Conservation (phyloP, 1,140 invertebrate genomes). For the Pogonus chalceus region DNA sequence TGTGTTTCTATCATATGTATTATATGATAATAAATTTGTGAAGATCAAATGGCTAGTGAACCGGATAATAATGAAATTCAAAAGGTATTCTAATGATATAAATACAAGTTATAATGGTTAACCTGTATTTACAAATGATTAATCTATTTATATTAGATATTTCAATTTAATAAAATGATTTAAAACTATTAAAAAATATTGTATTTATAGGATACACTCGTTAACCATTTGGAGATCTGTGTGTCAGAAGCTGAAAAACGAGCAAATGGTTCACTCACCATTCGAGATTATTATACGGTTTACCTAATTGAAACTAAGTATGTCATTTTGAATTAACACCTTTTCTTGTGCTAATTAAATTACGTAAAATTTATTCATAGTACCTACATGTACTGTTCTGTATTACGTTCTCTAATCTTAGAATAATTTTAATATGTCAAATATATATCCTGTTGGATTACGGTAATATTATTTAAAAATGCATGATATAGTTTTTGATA, state of each 20-base stretch:
- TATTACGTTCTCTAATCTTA: slow-evolving; percentile 5
- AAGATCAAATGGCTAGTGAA: neutral
- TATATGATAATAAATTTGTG: neutral
- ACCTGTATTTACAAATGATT: too few species aligned
- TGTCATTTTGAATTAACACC: slow-evolving; percentile 29
- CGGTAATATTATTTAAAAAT: slow-evolving; percentile 5
- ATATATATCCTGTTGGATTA: slow-evolving; percentile 8
- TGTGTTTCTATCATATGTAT: too few species aligned
- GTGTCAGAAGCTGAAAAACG: slow-evolving; percentile 78
- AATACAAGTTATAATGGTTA: too few species aligned
- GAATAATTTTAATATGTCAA: neutral
- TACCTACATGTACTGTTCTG: neutral
- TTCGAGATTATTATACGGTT: slow-evolving; percentile 73
- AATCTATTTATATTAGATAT: too few species aligned
- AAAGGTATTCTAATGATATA: too few species aligned
- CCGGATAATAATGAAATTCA: neutral
- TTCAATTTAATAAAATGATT: slow-evolving; percentile 20
- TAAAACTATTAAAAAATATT: too few species aligned
- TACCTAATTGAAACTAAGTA: slow-evolving; percentile 77
- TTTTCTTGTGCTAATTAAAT: slow-evolving; percentile 10
- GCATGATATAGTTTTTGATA: neutral
- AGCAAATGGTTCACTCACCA: slow-evolving; percentile 64
- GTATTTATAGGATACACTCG: slow-evolving; percentile 53
- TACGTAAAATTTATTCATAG: neutral
- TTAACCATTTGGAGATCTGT: slow-evolving; percentile 70